phyloP scores from a whole-genome alignment of 2,888 invertebrate species.

The Tipula unca region DNA sequence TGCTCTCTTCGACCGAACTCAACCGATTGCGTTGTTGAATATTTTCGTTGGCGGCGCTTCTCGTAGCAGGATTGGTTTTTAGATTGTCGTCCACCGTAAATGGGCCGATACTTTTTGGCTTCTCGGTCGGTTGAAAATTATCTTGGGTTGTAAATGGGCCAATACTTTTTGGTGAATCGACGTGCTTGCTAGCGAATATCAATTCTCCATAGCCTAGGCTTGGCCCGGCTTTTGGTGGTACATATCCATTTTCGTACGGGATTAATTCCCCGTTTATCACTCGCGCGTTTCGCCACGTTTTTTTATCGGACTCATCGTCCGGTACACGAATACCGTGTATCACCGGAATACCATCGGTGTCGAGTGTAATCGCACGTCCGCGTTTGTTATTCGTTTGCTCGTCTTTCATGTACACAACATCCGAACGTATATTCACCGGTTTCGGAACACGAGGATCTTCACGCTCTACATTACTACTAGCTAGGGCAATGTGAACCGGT shows the following conservation, averaged over 20 bases:
- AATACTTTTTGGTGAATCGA: slow-evolving; percentile 25
- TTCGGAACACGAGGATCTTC: slow-evolving; percentile 50
- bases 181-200: slow-evolving; percentile 21
- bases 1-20: slow-evolving; percentile 30
- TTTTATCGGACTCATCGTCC: slow-evolving; percentile 73
- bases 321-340: slow-evolving; percentile 76
- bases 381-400: slow-evolving; percentile 43
- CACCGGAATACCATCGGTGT: slow-evolving; percentile 65
- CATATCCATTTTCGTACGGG: slow-evolving; percentile 62
- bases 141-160: slow-evolving; percentile 56
- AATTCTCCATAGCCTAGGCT: slow-evolving; percentile 21
- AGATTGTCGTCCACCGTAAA: slow-evolving; percentile 53
- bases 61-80: slow-evolving; percentile 32
- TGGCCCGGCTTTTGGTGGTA: slow-evolving; percentile 49
- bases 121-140: slow-evolving; percentile 44
- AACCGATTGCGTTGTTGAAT: slow-evolving; percentile 30
- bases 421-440: slow-evolving; percentile 60
- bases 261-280: slow-evolving; percentile 76
- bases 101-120: slow-evolving; percentile 42
- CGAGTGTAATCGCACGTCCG: slow-evolving; percentile 56
- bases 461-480: slow-evolving; percentile 44
- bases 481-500: slow-evolving; percentile 47
- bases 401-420: slow-evolving; percentile 51
- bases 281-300: slow-evolving; percentile 80
- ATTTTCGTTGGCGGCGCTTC: not conserved